Evolutionary conservation across 1,140 invertebrate genomes (phyloP).

Genomic region (Bombus huntii): DNA sequence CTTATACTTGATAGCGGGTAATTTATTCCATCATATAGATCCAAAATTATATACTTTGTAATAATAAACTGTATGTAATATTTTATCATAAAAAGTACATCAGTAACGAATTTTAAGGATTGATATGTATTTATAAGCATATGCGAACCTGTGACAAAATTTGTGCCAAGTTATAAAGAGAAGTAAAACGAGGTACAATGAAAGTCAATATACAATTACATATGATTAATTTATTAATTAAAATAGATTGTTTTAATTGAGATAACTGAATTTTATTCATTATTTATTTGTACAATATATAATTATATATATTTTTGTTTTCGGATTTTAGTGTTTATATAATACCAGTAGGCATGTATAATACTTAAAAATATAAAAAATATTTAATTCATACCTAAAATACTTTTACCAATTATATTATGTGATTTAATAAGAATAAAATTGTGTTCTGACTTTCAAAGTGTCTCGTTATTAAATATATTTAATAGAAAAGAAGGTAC

Average conservation of each 20-base stretch:
- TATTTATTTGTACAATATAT: not conserved
- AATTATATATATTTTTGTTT: not conserved
- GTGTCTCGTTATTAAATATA: slow-evolving; percentile 13
- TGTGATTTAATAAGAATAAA: not conserved
- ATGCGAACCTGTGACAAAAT: slow-evolving; percentile 34
- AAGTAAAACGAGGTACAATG: slow-evolving; percentile 19
- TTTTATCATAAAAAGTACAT: slow-evolving; percentile 34
- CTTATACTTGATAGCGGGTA: slow-evolving; percentile 33
- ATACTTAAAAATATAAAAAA: not conserved
- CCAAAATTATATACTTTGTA: slow-evolving; percentile 39
- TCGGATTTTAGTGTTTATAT: not conserved
- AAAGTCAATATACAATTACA: slow-evolving; percentile 44
- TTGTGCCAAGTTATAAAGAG: slow-evolving; percentile 44
- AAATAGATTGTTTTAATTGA: slow-evolving; percentile 1
- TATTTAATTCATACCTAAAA: not conserved
- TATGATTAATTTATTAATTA: not conserved
- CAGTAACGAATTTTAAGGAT: slow-evolving; percentile 53
- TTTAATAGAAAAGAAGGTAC: not conserved
- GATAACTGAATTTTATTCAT: not conserved
- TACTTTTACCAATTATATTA: not conserved
- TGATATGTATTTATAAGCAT: slow-evolving; percentile 30
- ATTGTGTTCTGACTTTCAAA: slow-evolving; percentile 23
- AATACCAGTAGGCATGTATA: not conserved
- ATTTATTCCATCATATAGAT: slow-evolving; percentile 46
- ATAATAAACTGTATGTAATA: slow-evolving; percentile 28